These are phyloP conservation scores for Heterodera carotae DNA, from an alignment of 1,140 invertebrate species.

Conservation along the genomic window DNA sequence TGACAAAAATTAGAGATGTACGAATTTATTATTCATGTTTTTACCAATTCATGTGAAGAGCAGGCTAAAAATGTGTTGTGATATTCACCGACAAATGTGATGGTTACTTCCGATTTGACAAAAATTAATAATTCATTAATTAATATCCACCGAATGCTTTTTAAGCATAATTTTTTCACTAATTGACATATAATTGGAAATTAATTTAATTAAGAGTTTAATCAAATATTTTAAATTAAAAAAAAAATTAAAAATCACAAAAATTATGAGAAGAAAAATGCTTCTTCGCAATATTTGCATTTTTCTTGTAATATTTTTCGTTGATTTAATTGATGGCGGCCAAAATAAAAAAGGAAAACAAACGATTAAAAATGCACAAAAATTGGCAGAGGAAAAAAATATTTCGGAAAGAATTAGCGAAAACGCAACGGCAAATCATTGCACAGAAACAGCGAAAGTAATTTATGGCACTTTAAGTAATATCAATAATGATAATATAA, in stretches of 20 bases:
- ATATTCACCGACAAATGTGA: too few species aligned
- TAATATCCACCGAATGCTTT: background rate
- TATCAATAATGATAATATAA: background rate
- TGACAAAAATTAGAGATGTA: too few species aligned
- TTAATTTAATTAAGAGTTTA: too few species aligned
- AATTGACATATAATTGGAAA: too few species aligned
- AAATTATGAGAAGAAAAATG: background rate
- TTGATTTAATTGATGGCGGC: background rate
- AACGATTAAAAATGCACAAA: background rate
- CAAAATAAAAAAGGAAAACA: background rate
- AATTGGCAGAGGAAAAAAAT: background rate
- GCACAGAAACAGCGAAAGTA: background rate
- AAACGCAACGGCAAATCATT: background rate
- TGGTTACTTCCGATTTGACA: background rate
- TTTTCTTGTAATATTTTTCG: background rate
- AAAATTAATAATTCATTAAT: background rate
- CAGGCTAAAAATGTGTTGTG: too few species aligned
- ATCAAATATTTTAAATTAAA: too few species aligned
- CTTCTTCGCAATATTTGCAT: background rate
- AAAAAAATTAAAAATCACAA: background rate
- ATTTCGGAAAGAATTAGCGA: background rate
- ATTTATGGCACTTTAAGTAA: background rate
- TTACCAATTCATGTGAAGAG: too few species aligned
- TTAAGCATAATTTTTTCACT: too few species aligned
- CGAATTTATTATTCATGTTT: too few species aligned